Evolutionary conservation across 2,113 vertebrate species (phyloP).

Genomic region (Phrynosoma platyrhinos): DNA sequence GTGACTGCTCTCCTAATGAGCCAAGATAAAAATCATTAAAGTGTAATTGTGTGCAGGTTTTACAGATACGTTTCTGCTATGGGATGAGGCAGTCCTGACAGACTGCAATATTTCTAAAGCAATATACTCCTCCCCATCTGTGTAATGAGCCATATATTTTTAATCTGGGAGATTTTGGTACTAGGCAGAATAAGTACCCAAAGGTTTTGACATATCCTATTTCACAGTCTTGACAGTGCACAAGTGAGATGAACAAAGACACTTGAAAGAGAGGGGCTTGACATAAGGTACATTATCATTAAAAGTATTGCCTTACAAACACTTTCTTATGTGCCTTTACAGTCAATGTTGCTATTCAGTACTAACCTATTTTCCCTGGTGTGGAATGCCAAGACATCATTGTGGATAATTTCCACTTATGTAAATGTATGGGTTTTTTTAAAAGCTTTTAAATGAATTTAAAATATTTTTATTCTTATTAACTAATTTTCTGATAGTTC

Average conservation of each 20-base stretch:
- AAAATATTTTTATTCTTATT: neutral
- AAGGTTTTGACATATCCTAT: constrained; percentile 31
- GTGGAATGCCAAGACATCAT: neutral
- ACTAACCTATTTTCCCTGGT: neutral
- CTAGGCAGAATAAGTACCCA: constrained; percentile 63
- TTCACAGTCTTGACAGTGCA: neutral
- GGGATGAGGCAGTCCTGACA: constrained; percentile 66
- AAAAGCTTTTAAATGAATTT: neutral
- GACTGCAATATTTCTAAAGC: constrained; percentile 67
- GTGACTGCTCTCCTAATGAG: constrained; percentile 74
- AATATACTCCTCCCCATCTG: constrained; percentile 74
- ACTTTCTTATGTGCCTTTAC: constrained; percentile 3
- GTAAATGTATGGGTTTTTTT: neutral
- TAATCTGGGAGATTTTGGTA: constrained; percentile 75
- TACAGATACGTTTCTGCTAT: constrained; percentile 60
- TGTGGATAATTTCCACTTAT: neutral
- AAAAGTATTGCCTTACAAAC: neutral
- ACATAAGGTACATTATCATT: neutral
- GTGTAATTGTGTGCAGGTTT: constrained; percentile 74
- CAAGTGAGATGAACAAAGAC: neutral
- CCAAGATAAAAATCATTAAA: constrained; percentile 77
- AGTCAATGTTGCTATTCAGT: neutral
- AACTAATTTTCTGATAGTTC: neutral
- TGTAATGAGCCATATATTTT: constrained; percentile 81
- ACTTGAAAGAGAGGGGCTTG: constrained; percentile 10